Conservation (phyloP, 2,113 vertebrate genomes). For the Brachirus orientalis region DNA sequence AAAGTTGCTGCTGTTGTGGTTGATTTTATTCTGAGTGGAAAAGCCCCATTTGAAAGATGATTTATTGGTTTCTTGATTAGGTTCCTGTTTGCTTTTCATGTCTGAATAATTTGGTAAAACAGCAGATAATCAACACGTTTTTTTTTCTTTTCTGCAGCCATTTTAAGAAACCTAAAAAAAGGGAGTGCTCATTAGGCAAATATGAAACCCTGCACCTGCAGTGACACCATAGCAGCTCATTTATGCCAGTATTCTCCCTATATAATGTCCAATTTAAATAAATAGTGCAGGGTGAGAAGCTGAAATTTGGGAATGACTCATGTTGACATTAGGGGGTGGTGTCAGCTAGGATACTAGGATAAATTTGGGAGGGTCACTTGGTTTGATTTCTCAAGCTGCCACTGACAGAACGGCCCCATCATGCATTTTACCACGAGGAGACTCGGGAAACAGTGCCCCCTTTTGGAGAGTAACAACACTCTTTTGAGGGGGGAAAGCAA, state of each 20-base stretch:
- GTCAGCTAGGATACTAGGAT: conserved; percentile 24
- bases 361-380: conserved; percentile 33
- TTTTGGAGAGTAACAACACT: conserved; percentile 61
- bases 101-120: neutral
- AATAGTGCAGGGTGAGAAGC: conserved; percentile 26
- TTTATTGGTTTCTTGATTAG: neutral
- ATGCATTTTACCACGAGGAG: conserved; percentile 1
- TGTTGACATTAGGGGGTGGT: conserved; percentile 7
- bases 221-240: conserved; percentile 19
- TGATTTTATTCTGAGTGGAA: neutral
- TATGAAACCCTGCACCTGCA: conserved; percentile 12
- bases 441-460: conserved; percentile 64
- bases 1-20: neutral
- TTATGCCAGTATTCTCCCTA: conserved; percentile 39
- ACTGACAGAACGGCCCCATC: neutral
- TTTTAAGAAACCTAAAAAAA: conserved; percentile 14
- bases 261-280: conserved; percentile 54
- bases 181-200: conserved; percentile 30
- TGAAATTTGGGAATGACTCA: conserved; percentile 34
- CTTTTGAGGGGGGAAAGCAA: neutral
- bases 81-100: neutral
- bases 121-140: conserved; percentile 9
- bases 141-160: conserved; percentile 15
- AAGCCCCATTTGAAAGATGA: neutral
- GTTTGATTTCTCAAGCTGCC: neutral